Percentiles rank a stretch among this genome's conserved stretches.
Conservation (phyloP, 1,140 invertebrate genomes). For the Trachymyrmex septentrionalis region DNA sequence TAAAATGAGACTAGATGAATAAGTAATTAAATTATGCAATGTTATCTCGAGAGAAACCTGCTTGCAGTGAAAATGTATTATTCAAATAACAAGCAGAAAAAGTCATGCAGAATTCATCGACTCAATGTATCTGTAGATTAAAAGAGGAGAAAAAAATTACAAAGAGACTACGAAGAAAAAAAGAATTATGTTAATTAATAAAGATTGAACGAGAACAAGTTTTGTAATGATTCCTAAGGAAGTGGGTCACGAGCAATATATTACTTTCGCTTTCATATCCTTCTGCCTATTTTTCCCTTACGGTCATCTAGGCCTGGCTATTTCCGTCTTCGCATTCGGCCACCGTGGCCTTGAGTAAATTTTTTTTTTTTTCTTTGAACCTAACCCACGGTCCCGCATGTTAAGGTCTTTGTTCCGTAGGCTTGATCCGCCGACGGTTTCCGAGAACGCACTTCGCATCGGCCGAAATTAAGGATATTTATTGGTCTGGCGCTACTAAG, state of each 20-base stretch:
- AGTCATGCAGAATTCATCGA: neutral
- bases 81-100: neutral
- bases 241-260: constrained; percentile 38
- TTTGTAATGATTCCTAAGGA: constrained; percentile 19
- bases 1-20: neutral
- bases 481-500: constrained; percentile 78
- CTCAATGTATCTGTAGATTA: neutral
- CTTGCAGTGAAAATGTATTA: neutral
- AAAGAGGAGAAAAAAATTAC: too few relatives aligned
- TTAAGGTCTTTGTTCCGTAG: constrained; percentile 71
- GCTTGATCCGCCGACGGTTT: constrained; percentile 63
- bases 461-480: constrained; percentile 79
- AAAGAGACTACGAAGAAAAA: neutral
- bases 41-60: neutral
- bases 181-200: neutral
- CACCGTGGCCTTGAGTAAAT: constrained; percentile 46
- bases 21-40: neutral
- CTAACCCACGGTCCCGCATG: constrained; percentile 62
- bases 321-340: constrained; percentile 43
- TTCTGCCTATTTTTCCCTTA: constrained; percentile 14
- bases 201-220: neutral
- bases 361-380: constrained; percentile 46
- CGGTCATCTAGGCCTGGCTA: constrained; percentile 33
- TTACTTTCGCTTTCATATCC: constrained; percentile 50
- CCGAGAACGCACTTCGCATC: constrained; percentile 74